phyloP scores from a whole-genome alignment of 2,888 invertebrate genomes.

The Rosalia funebris region DNA sequence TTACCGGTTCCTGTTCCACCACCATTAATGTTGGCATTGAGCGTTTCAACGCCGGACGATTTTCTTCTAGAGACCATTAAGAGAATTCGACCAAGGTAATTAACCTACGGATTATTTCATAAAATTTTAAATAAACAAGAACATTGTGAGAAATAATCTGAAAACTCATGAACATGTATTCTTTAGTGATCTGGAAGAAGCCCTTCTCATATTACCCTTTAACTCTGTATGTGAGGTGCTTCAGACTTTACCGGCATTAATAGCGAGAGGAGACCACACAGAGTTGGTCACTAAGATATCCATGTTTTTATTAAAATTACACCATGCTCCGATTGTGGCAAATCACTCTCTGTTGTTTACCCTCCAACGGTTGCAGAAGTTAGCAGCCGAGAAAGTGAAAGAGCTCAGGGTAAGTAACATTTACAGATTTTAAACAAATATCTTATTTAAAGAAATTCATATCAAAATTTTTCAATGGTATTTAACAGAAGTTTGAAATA shows the following conservation, averaged over 20 bases:
- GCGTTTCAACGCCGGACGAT: slow-evolving; percentile 77
- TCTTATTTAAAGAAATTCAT: too few relatives aligned
- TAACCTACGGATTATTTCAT: slow-evolving; percentile 1
- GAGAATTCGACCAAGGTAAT: slow-evolving; percentile 82
- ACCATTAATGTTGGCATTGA: slow-evolving; percentile 83
- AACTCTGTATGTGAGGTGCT: slow-evolving; percentile 82
- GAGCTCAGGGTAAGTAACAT: slow-evolving; percentile 72
- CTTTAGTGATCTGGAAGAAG: slow-evolving; percentile 88
- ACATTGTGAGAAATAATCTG: not conserved
- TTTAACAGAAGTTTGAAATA: too few relatives aligned
- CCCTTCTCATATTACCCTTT: slow-evolving; percentile 86
- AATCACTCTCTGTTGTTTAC: slow-evolving; percentile 75
- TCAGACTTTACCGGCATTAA: slow-evolving; percentile 74
- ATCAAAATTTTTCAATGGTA: too few relatives aligned
- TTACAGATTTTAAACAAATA: too few relatives aligned
- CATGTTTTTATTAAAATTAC: slow-evolving; percentile 79
- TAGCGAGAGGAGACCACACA: slow-evolving; percentile 74
- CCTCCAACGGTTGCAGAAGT: slow-evolving; percentile 71
- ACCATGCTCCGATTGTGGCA: slow-evolving; percentile 82
- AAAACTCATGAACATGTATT: slow-evolving; percentile 7
- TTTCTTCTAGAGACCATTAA: slow-evolving; percentile 84
- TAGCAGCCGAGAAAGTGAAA: slow-evolving; percentile 67
- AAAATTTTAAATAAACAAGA: not conserved
- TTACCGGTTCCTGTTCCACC: slow-evolving; percentile 71
- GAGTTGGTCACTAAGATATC: slow-evolving; percentile 83